Conservation (phyloP, 37 sponge, comb jelly and placozoan genomes). For the Bolinopsis microptera region DNA sequence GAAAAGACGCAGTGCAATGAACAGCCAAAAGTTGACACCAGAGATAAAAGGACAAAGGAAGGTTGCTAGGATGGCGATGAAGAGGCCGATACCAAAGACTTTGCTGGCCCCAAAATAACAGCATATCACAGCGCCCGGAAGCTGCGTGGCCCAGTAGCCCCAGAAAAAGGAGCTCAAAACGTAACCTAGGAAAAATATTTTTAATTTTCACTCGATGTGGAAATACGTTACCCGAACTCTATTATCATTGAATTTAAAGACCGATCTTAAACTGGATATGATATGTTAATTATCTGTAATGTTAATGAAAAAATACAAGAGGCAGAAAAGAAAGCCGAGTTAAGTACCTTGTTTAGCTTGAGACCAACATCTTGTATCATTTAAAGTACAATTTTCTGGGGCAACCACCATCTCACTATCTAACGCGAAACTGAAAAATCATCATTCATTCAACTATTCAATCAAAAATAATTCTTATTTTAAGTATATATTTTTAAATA, state of each 20-base stretch:
- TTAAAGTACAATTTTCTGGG: slow-evolving; percentile 4
- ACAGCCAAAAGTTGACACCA: background rate
- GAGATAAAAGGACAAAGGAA: background rate
- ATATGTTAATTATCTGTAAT: too few relatives aligned
- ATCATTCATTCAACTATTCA: too few relatives aligned
- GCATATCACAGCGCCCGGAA: slow-evolving; percentile 30
- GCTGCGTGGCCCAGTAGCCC: slow-evolving; percentile 56
- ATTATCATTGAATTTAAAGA: too few relatives aligned
- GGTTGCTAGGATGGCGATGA: background rate
- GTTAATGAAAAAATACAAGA: too few relatives aligned
- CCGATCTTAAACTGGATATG: too few relatives aligned
- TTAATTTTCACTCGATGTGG: too few relatives aligned
- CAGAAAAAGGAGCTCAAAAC: slow-evolving; percentile 58
- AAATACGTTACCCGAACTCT: too few relatives aligned
- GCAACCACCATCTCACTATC: background rate
- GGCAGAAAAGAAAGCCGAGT: too few relatives aligned
- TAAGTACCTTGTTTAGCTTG: slow-evolving; percentile 27
- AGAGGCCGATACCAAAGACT: slow-evolving; percentile 3
- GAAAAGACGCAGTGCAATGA: background rate
- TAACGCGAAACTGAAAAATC: slow-evolving; percentile 38
- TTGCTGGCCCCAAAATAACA: slow-evolving; percentile 9
- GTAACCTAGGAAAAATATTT: slow-evolving; percentile 34
- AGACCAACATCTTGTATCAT: slow-evolving; percentile 27
- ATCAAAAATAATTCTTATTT: background rate
- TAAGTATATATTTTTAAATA: too few relatives aligned